Evolutionary conservation across 1,140 invertebrate genomes (phyloP).

Genomic region (Saccostrea echinata): DNA sequence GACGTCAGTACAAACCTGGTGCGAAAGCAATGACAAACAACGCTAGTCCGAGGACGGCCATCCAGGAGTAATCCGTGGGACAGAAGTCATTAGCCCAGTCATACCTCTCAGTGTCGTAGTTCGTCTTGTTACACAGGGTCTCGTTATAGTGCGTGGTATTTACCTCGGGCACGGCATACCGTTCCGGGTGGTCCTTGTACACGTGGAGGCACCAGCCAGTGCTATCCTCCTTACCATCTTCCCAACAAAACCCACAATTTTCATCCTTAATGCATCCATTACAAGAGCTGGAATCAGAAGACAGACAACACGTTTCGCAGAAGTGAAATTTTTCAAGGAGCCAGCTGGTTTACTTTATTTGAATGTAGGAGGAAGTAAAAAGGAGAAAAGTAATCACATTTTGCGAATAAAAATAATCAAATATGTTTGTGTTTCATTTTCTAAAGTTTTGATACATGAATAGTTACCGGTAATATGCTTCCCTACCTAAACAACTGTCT

Average conservation of each 20-base stretch:
- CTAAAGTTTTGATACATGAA: no score
- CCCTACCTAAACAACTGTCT: no score
- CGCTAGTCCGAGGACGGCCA: constrained; percentile 81
- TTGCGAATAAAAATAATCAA: no score
- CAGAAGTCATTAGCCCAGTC: constrained; percentile 81
- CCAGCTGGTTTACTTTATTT: no score
- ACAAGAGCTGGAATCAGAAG: constrained; percentile 76
- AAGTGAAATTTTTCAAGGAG: no score
- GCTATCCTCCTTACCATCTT: constrained; percentile 43
- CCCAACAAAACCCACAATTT: constrained; percentile 82
- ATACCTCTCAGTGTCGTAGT: constrained; percentile 49
- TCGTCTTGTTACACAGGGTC: constrained; percentile 56
- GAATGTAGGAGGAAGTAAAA: no score
- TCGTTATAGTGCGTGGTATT: constrained; percentile 53
- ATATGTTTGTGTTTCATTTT: no score
- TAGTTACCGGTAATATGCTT: no score
- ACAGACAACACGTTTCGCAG: neutral
- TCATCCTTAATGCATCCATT: constrained; percentile 75
- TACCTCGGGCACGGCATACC: constrained; percentile 53
- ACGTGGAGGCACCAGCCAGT: constrained; percentile 68
- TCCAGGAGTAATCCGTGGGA: constrained; percentile 81
- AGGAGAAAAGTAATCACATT: no score
- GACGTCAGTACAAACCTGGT: constrained; percentile 79
- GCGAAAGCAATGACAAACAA: constrained; percentile 82
- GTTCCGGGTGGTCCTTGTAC: constrained; percentile 62